Evolutionary conservation across 1,140 invertebrate species (phyloP).

Genomic region (Rhagoletis zephyria): DNA sequence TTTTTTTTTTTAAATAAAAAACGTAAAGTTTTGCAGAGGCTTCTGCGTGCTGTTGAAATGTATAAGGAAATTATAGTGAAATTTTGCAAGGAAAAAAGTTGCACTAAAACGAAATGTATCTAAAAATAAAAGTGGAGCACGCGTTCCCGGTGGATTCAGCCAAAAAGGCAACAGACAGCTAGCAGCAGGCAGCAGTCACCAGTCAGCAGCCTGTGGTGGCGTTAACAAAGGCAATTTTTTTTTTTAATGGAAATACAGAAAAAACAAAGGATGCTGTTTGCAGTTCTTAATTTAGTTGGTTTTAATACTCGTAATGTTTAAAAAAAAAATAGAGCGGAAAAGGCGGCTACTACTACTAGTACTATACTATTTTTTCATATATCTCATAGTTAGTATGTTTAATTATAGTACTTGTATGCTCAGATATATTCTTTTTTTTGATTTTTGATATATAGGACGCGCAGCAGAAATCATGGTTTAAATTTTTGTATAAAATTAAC

Average conservation of each 20-base stretch:
- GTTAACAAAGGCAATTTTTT: background rate
- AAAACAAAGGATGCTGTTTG: background rate
- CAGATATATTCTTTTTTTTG: no score
- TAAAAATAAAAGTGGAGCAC: slow-evolving; percentile 50
- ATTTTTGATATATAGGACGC: no score
- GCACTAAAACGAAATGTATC: slow-evolving; percentile 21
- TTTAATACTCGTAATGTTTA: no score
- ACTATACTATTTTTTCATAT: no score
- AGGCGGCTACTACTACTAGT: no score
- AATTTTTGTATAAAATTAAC: no score
- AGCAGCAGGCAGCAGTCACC: background rate
- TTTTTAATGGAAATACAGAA: background rate
- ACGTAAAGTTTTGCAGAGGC: background rate
- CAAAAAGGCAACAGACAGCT: background rate
- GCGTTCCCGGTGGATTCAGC: slow-evolving; percentile 38
- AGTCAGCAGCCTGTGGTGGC: slow-evolving; percentile 18
- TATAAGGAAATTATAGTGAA: slow-evolving; percentile 10
- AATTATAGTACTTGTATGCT: no score
- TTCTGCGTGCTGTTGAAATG: background rate
- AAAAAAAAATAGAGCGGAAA: no score
- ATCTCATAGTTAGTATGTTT: no score
- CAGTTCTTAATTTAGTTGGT: background rate
- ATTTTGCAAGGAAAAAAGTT: slow-evolving; percentile 5
- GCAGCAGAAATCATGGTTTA: no score
- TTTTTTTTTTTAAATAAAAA: background rate